Evolutionary conservation across 92 coral and sea anemone species (phyloP).

Genomic region (Phenganax stokvisi): DNA sequence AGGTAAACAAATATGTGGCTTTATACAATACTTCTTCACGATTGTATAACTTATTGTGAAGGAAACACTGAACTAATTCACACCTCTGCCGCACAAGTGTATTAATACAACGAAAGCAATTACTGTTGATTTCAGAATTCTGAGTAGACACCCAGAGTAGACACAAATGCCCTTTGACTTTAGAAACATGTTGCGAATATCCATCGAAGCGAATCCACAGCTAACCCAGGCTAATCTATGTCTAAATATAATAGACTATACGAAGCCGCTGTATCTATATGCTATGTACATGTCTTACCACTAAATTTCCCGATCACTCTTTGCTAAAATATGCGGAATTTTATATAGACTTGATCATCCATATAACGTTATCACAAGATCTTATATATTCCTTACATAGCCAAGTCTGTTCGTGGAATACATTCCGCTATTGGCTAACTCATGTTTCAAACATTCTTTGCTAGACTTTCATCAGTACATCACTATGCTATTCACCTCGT

Average conservation of each 20-base stretch:
- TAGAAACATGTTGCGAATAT: neutral
- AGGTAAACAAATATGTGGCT: slow-evolving; percentile 59
- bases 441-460: neutral
- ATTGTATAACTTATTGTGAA: neutral
- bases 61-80: neutral
- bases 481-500: too few species aligned
- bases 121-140: too few species aligned
- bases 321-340: too few species aligned
- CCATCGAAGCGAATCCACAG: too few species aligned
- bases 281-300: neutral
- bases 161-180: slow-evolving; percentile 4
- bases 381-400: neutral
- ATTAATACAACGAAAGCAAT: neutral
- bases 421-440: neutral
- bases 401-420: neutral
- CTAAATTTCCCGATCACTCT: neutral
- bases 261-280: neutral
- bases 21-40: neutral
- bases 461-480: neutral
- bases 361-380: neutral
- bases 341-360: neutral
- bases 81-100: neutral
- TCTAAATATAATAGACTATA: neutral
- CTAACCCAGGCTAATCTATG: too few species aligned
- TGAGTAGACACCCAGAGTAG: neutral